Percentiles rank a stretch among this genome's conserved stretches.
Evolutionary conservation across 2,888 invertebrate species (phyloP).

Genomic region (Melolontha melolontha): DNA sequence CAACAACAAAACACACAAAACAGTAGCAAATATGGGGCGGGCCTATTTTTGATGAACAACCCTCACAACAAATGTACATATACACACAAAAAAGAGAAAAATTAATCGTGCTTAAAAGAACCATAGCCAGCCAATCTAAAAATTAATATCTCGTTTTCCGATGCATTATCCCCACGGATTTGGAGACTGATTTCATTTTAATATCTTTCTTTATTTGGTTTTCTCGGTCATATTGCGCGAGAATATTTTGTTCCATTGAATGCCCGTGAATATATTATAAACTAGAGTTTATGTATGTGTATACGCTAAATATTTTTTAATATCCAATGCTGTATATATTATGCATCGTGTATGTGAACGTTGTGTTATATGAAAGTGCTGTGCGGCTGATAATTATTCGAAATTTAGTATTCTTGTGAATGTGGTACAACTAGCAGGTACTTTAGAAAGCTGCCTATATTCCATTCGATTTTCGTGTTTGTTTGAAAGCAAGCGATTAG

Average conservation of each 20-base stretch:
- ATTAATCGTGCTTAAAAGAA: conserved; percentile 12
- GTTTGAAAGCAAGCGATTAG: conserved; percentile 23
- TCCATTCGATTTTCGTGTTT: conserved; percentile 1
- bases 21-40: conserved; percentile 2
- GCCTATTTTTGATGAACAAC: conserved; percentile 25
- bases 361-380: background rate
- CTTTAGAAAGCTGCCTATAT: conserved; percentile 9
- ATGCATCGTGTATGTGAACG: background rate
- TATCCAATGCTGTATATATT: background rate
- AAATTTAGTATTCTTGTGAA: background rate
- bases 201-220: background rate
- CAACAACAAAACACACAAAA: background rate
- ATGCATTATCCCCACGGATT: conserved; percentile 28
- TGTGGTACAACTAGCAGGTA: background rate
- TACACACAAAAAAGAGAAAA: conserved; percentile 21
- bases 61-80: background rate
- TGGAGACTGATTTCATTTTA: conserved; percentile 34
- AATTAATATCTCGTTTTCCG: conserved; percentile 38
- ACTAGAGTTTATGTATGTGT: conserved; percentile 3
- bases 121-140: background rate
- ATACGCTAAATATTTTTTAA: conserved; percentile 28
- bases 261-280: conserved; percentile 14
- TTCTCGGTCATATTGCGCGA: background rate
- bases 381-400: conserved; percentile 25
- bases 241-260: background rate